Evolutionary conservation across 2,113 vertebrate genomes (phyloP).

Genomic region (Vombatus ursinus): DNA sequence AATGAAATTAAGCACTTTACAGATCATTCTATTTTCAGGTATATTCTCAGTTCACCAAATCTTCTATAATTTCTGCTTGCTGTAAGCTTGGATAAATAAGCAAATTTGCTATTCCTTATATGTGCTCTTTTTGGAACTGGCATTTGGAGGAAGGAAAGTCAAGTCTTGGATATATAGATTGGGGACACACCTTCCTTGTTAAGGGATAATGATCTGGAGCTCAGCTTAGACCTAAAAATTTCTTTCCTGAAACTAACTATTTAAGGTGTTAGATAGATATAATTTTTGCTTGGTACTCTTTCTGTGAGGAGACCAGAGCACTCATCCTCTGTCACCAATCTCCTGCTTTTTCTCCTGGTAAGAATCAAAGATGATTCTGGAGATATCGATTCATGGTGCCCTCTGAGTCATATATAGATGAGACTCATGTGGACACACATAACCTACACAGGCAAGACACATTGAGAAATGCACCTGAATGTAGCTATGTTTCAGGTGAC

Average conservation of each 20-base stretch:
- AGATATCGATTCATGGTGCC: not conserved
- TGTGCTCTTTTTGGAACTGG: not conserved
- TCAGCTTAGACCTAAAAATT: not conserved
- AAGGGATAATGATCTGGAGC: no score
- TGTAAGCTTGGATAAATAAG: not conserved
- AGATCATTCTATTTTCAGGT: not conserved
- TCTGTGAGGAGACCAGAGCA: not conserved
- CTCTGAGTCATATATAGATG: not conserved
- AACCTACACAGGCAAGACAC: not conserved
- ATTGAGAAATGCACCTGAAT: not conserved
- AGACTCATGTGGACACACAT: not conserved
- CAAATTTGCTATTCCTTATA: not conserved
- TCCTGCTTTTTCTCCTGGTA: not conserved
- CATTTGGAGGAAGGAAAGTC: no score
- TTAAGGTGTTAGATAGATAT: not conserved
- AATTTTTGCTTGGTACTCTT: not conserved
- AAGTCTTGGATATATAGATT: no score
- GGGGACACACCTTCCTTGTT: no score
- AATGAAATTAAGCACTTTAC: not conserved
- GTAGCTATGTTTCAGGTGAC: not conserved
- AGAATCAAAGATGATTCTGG: not conserved
- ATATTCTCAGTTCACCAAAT: not conserved
- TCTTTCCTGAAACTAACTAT: not conserved
- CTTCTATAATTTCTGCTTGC: not conserved
- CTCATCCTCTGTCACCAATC: not conserved